Conservation (phyloP, 2,888 invertebrate species). For the Euphydryas editha region DNA sequence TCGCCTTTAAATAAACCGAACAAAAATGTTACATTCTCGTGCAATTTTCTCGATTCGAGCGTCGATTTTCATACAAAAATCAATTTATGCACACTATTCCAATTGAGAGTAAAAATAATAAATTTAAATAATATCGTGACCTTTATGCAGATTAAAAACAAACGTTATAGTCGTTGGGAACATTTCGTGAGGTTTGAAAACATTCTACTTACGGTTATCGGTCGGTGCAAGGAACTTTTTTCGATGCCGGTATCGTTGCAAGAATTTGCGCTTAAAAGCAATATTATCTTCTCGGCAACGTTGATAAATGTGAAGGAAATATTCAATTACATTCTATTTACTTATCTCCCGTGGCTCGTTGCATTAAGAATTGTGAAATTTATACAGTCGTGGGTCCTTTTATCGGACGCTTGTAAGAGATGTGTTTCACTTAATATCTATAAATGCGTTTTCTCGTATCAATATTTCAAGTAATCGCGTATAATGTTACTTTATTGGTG, state of each 20-base stretch:
- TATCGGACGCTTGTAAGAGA: slow-evolving; percentile 34
- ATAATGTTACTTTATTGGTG: slow-evolving; percentile 25
- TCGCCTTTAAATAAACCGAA: neutral
- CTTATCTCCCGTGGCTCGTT: slow-evolving; percentile 36
- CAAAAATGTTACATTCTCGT: neutral
- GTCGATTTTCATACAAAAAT: neutral
- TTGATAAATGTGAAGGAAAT: slow-evolving; percentile 40
- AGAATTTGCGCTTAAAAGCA: slow-evolving; percentile 46
- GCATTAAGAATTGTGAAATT: slow-evolving; percentile 40
- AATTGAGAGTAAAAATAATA: slow-evolving; percentile 2
- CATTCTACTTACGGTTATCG: neutral
- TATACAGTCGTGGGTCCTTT: slow-evolving; percentile 31
- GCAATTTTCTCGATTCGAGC: too few relatives aligned
- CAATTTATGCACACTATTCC: slow-evolving; percentile 4
- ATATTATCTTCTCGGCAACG: slow-evolving; percentile 42
- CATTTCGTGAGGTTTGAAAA: neutral
- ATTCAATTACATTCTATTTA: slow-evolving; percentile 40
- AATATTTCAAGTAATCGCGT: slow-evolving; percentile 31
- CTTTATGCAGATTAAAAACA: slow-evolving; percentile 3
- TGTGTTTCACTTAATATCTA: slow-evolving; percentile 39
- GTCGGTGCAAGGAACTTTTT: neutral
- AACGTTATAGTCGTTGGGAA: neutral
- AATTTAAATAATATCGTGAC: slow-evolving; percentile 5
- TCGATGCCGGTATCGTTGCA: slow-evolving; percentile 12
- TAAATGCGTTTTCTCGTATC: slow-evolving; percentile 28